Conservation (phyloP, 35 echinoderm and acorn worm genomes). For the Heliocidaris erythrogramma region DNA sequence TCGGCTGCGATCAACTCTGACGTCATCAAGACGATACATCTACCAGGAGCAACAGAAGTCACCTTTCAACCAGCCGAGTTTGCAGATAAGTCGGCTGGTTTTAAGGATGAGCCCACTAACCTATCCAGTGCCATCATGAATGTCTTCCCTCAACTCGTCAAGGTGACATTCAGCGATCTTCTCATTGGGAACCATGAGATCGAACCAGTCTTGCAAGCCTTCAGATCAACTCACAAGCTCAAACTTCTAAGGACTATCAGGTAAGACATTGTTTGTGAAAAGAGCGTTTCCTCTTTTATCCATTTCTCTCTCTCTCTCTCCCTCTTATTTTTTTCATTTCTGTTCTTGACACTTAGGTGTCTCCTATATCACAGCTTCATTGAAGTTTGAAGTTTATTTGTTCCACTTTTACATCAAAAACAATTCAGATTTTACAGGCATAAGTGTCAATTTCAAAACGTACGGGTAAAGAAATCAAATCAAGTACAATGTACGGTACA, state of each 20-base stretch:
- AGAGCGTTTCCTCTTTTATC: no score
- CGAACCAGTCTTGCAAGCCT: neutral
- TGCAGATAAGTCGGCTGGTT: neutral
- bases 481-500: no score
- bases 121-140: neutral
- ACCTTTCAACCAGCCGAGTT: neutral
- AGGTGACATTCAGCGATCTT: neutral
- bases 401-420: no score
- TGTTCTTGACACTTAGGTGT: no score
- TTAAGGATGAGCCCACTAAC: neutral
- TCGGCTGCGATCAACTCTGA: neutral
- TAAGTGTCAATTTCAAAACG: no score
- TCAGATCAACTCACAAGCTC: neutral
- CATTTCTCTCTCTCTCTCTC: no score
- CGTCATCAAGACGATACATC: neutral
- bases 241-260: neutral
- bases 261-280: neutral
- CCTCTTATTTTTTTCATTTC: no score
- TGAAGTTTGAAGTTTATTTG: no score
- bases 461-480: no score
- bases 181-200: neutral
- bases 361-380: no score
- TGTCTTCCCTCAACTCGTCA: neutral
- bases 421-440: no score
- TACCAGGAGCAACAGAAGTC: neutral